Conservation (phyloP, 2,888 invertebrate genomes). For the Chrysopilus asiliformis region DNA sequence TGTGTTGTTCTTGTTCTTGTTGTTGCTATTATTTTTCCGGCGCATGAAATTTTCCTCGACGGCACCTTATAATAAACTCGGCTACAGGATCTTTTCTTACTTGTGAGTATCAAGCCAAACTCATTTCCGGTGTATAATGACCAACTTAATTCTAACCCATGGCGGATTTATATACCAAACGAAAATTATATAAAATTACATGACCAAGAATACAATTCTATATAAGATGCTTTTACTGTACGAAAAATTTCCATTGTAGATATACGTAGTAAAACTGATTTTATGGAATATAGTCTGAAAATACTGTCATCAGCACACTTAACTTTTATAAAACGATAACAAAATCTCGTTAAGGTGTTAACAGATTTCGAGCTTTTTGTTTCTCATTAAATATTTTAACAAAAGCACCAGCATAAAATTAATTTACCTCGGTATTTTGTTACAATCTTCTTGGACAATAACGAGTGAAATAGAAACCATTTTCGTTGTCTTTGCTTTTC, state of each 20-base stretch:
- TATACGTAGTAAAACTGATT: too few species aligned
- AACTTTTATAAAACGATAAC: not conserved
- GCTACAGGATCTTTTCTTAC: not conserved
- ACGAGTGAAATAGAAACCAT: too few species aligned
- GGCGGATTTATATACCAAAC: not conserved
- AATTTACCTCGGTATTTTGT: constrained; percentile 8
- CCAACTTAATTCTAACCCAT: constrained; percentile 5
- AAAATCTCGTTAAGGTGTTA: constrained; percentile 9
- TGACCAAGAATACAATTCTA: too few species aligned
- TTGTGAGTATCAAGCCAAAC: not conserved
- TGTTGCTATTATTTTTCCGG: too few species aligned
- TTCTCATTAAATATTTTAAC: constrained; percentile 9
- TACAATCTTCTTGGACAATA: constrained; percentile 2
- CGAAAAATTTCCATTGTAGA: too few species aligned
- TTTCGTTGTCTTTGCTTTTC: too few species aligned
- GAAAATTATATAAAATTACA: too few species aligned
- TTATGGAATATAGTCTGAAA: too few species aligned
- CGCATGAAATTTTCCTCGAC: too few species aligned
- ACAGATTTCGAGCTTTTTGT: constrained; percentile 9
- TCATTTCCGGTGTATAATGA: constrained; percentile 4
- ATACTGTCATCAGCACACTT: not conserved
- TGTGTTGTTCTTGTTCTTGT: too few species aligned
- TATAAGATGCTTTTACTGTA: too few species aligned
- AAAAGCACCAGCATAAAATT: constrained; percentile 8
- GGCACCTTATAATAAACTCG: too few species aligned